Percentiles rank a stretch among this genome's conserved stretches.
Conservation (phyloP, 2,888 invertebrate species). For the Carpatolechia fugitivella region DNA sequence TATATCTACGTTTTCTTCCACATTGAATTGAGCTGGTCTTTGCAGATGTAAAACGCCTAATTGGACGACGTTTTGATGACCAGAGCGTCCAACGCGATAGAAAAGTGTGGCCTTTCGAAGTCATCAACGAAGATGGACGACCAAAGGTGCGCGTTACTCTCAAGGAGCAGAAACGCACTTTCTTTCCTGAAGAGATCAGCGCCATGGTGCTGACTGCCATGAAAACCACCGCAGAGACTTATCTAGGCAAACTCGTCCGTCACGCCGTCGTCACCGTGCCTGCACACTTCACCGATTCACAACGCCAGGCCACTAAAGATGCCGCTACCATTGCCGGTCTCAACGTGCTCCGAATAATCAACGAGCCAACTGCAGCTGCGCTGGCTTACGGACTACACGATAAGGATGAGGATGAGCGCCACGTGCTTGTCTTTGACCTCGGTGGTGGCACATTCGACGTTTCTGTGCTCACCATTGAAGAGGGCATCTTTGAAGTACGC, state of each 20-base stretch:
- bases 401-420: slow-evolving; percentile 77
- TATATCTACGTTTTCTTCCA: not conserved
- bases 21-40: not conserved
- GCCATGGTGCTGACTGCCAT: slow-evolving; percentile 2
- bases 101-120: slow-evolving; percentile 1
- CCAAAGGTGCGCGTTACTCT: not conserved
- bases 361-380: slow-evolving; percentile 86
- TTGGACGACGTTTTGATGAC: slow-evolving; percentile 3
- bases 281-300: slow-evolving; percentile 84
- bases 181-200: slow-evolving; percentile 3
- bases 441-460: slow-evolving; percentile 84
- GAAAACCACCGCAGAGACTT: slow-evolving; percentile 42
- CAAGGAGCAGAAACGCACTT: not conserved
- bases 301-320: slow-evolving; percentile 85
- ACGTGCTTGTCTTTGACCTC: slow-evolving; percentile 77
- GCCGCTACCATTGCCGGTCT: slow-evolving; percentile 83
- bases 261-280: slow-evolving; percentile 87
- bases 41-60: slow-evolving; percentile 7
- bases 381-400: slow-evolving; percentile 82
- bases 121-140: not conserved
- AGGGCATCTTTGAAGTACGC: slow-evolving; percentile 82
- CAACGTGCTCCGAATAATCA: slow-evolving; percentile 86
- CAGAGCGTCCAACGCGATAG: not conserved
- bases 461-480: slow-evolving; percentile 87
- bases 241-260: slow-evolving; percentile 78